These are phyloP conservation scores for Harpagoxenus sublaevis DNA, from an alignment of 2,888 invertebrate genomes.

Conservation along the genomic window DNA sequence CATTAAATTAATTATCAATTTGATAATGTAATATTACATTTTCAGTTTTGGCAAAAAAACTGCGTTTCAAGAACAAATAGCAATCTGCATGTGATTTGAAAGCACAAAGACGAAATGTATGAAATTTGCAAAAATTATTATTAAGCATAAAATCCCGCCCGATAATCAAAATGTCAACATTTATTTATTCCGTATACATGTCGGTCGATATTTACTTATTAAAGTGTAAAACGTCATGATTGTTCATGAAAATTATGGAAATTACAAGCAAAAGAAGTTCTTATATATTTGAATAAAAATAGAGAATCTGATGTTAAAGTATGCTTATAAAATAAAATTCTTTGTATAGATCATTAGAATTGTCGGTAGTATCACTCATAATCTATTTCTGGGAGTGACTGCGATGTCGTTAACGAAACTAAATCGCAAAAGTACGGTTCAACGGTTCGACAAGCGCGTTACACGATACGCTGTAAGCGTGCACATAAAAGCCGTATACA, in stretches of 20 bases:
- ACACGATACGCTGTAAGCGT: conserved; percentile 68
- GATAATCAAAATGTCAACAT: neutral
- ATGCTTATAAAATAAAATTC: neutral
- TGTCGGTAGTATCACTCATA: neutral
- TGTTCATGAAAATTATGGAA: neutral
- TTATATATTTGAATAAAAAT: neutral
- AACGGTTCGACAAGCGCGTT: conserved; percentile 48
- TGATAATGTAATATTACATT: neutral
- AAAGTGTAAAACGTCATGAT: neutral
- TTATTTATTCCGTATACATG: neutral
- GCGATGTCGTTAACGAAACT: conserved; percentile 45
- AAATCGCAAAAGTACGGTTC: conserved; percentile 48
- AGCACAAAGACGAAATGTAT: neutral
- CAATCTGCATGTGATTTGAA: neutral
- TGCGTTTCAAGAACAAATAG: neutral
- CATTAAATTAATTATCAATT: neutral
- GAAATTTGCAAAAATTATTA: conserved; percentile 10
- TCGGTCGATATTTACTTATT: neutral
- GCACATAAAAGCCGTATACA: conserved; percentile 64
- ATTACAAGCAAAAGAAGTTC: neutral
- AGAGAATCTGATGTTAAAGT: neutral
- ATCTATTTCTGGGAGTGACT: conserved; percentile 7
- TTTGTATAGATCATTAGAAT: neutral
- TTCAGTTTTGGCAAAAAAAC: neutral
- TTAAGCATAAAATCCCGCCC: neutral